Evolutionary conservation across 2,888 invertebrate genomes (phyloP).

Genomic region (Unio delphinus): DNA sequence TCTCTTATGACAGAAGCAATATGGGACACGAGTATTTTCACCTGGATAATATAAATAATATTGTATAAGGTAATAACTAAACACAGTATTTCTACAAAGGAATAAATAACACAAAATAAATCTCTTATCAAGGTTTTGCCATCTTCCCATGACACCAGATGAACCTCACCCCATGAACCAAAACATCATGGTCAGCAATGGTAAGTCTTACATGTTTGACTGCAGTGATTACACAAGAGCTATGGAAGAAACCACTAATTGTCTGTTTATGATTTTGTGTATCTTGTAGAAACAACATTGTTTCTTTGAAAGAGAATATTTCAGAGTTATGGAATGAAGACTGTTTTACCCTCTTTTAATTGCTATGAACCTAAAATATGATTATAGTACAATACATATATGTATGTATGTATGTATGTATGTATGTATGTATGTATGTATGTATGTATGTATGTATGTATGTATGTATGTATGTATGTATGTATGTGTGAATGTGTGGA

Average conservation of each 20-base stretch:
- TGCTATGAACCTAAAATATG: too few species aligned
- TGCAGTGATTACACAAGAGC: background rate
- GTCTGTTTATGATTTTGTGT: too few species aligned
- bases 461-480: too few species aligned
- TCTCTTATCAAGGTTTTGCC: slow-evolving; percentile 58
- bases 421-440: too few species aligned
- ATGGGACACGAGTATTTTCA: background rate
- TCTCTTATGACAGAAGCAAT: background rate
- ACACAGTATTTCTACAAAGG: background rate
- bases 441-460: too few species aligned
- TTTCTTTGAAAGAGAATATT: too few species aligned
- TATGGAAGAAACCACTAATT: background rate
- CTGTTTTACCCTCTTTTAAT: too few species aligned
- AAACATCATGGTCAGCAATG: slow-evolving; percentile 70
- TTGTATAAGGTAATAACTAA: background rate
- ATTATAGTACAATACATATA: too few species aligned
- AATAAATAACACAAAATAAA: background rate
- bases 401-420: too few species aligned
- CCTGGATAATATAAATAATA: background rate
- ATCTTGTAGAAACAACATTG: too few species aligned
- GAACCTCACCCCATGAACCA: slow-evolving; percentile 71
- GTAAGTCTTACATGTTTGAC: slow-evolving; percentile 37
- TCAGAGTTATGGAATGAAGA: too few species aligned
- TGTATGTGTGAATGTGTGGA: too few species aligned
- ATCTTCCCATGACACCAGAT: slow-evolving; percentile 67